Conservation (phyloP, 1,140 invertebrate species). For the Thaumatotibia leucotreta region DNA sequence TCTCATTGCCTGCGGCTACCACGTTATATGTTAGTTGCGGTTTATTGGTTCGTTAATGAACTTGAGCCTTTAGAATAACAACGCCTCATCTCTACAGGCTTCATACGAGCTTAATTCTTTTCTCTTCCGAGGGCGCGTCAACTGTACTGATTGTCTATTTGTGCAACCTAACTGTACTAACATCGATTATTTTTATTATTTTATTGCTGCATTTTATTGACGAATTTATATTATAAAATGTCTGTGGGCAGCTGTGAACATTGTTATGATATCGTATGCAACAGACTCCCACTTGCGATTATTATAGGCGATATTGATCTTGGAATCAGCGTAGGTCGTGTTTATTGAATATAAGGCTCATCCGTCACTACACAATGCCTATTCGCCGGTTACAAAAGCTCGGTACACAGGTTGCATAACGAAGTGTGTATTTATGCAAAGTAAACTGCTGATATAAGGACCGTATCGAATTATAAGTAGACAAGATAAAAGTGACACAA, state of each 20-base stretch:
- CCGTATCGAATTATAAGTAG: too few species aligned
- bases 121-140: neutral
- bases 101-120: neutral
- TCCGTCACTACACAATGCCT: conserved; percentile 12
- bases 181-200: conserved; percentile 42
- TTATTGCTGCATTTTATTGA: conserved; percentile 32
- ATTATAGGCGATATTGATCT: conserved; percentile 64
- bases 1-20: conserved; percentile 38
- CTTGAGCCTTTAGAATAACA: neutral
- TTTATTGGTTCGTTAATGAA: conserved; percentile 57
- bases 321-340: conserved; percentile 63
- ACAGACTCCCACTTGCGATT: conserved; percentile 45
- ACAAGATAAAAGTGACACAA: too few species aligned
- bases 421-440: neutral
- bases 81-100: neutral
- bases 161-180: conserved; percentile 53
- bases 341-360: conserved; percentile 49
- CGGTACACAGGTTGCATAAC: neutral
- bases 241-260: conserved; percentile 18
- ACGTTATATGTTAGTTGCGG: conserved; percentile 27
- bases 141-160: conserved; percentile 50
- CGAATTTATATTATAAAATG: conserved; percentile 25
- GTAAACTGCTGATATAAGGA: too few species aligned
- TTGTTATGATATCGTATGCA: conserved; percentile 64
- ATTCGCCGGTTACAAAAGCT: conserved; percentile 9